These are phyloP conservation scores for Psittacula echo DNA, from an alignment of 2,797 vertebrate genomes.

Conservation along the genomic window DNA sequence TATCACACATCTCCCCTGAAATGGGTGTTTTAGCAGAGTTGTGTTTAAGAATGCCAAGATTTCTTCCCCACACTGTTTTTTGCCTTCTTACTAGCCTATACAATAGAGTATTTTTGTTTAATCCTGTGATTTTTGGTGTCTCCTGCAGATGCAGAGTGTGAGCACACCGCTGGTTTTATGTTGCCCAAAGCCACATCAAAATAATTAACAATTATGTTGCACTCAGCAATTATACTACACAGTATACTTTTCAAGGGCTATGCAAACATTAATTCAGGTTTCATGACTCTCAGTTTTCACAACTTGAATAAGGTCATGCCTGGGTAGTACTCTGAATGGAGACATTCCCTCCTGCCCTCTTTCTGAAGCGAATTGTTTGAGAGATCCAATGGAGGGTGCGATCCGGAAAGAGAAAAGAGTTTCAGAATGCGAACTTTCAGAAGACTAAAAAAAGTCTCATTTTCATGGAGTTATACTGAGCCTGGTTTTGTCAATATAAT, in stretches of 20 bases:
- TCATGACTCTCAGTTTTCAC: background rate
- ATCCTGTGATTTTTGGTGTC: background rate
- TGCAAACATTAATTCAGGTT: background rate
- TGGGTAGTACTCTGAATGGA: background rate
- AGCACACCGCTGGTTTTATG: background rate
- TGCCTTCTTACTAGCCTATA: background rate
- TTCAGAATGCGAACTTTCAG: background rate
- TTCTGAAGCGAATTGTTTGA: background rate
- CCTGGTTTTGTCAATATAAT: background rate
- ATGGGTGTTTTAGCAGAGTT: background rate
- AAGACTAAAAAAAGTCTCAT: background rate
- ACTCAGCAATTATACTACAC: background rate
- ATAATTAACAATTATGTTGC: slow-evolving; percentile 9
- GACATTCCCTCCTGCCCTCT: background rate
- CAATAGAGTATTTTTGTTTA: background rate
- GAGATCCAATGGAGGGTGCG: background rate
- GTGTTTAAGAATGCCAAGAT: background rate
- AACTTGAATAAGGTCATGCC: background rate
- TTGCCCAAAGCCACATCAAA: background rate
- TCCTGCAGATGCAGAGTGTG: background rate
- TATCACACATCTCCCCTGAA: background rate
- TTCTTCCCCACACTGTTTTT: background rate
- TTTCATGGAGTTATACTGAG: background rate
- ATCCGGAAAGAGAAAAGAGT: background rate
- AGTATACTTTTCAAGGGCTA: background rate